Evolutionary conservation across 2,888 invertebrate species (phyloP), one percentile per base, ranked within the genome.

Genomic region (Eurois occulta): DNA sequence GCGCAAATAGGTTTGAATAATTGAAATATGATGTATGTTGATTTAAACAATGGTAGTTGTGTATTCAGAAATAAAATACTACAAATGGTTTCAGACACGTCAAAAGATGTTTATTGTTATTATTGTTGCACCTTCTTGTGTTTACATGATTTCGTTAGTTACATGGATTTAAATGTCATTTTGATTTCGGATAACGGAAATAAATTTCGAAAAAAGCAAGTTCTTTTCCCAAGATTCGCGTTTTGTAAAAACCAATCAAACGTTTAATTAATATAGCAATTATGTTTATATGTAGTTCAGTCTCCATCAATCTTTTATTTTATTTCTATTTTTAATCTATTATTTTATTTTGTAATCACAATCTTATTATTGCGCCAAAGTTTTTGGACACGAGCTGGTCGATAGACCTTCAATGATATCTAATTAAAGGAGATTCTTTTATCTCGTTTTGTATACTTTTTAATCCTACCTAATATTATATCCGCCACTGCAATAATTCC

Each of bases 21-120:
- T 91, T 88, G 91, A 91, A 93, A 94, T 91, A 90, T 89, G 92
- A 94, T 88, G 87, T 86, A 80, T 89, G 89, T 89, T 64, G 13
- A 70, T 58, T 75, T 21, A 18, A 69, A 72, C 64, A 73, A 48
- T 60, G 16, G 21, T 21, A 13, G 3, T 35, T 48, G 24, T 10
- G 3, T 66, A 32, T 3, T 10, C 8, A 28, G 41, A 55, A 74
- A 83, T 72, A 72, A 58, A 58, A 58, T 13, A 28, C 2, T 52
- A 32, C 7, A 32, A 38, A 72, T 41, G 28, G 21, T 46, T 75
- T 46, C 21, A 67, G 1, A 62, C 21, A 55, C 32, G 8, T 62
- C 28, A 66, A 52, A 43, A 46, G 28, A 24, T 65, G 13, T 28
- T 55, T 52, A 46, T 35, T 55, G n/a, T 32, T 60, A 18, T 32